These are phyloP conservation scores for Neria commutata DNA, from an alignment of 2,888 invertebrate genomes.

Conservation along the genomic window DNA sequence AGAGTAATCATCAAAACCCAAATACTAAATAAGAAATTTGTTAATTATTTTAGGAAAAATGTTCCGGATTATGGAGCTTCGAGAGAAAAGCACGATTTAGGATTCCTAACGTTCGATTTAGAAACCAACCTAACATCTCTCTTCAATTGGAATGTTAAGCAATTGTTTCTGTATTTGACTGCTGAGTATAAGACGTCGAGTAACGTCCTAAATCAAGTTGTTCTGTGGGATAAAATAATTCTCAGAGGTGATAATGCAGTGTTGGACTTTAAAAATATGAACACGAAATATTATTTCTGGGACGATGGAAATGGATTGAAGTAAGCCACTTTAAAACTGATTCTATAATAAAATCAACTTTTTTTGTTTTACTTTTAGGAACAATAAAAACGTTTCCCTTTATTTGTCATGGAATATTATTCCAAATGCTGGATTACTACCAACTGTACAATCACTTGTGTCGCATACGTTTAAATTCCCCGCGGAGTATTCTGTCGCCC, in stretches of 20 bases:
- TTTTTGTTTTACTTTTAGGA: constrained; percentile 66
- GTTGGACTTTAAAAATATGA: constrained; percentile 90
- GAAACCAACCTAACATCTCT: constrained; percentile 88
- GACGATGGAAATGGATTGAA: constrained; percentile 97
- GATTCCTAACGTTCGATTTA: constrained; percentile 92
- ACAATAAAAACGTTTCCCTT: constrained; percentile 91
- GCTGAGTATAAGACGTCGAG: constrained; percentile 91
- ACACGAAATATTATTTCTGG: constrained; percentile 99
- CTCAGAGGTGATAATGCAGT: constrained; percentile 91
- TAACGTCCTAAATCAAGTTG: constrained; percentile 91
- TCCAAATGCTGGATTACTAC: constrained; percentile 95
- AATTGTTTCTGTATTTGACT: constrained; percentile 93
- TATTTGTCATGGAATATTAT: constrained; percentile 98
- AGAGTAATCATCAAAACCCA: too few species aligned
- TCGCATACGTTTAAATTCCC: constrained; percentile 91
- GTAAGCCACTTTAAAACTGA: constrained; percentile 64
- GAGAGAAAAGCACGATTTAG: constrained; percentile 93
- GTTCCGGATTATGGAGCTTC: constrained; percentile 95
- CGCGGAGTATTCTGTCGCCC: constrained; percentile 77
- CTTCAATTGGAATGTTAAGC: constrained; percentile 99
- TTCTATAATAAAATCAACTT: not conserved
- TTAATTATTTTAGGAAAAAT: constrained; percentile 80
- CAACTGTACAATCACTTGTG: constrained; percentile 83
- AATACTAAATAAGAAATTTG: too few species aligned
- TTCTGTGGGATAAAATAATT: constrained; percentile 98